Conservation (phyloP, 2,888 invertebrate genomes). For the Zeuzera pyrina region DNA sequence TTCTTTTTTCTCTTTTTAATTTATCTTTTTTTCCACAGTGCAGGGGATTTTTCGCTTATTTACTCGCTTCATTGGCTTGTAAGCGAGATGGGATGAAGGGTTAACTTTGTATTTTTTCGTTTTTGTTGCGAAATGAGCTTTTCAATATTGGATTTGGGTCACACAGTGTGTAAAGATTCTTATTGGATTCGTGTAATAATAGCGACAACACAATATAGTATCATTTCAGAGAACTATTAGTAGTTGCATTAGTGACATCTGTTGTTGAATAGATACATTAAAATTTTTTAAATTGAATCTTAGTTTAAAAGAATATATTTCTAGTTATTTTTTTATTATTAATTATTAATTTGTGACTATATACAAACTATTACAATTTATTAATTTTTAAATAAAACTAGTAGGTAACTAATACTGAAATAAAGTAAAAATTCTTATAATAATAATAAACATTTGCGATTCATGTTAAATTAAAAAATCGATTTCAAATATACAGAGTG, state of each 20-base stretch:
- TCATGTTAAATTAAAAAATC: no score
- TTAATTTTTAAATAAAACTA: no score
- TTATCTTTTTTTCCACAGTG: constrained; percentile 63
- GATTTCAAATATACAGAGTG: no score
- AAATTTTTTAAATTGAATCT: neutral
- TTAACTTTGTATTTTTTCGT: constrained; percentile 15
- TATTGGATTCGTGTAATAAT: constrained; percentile 22
- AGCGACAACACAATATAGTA: constrained; percentile 14
- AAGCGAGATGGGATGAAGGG: constrained; percentile 64
- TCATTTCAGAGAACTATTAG: constrained; percentile 23
- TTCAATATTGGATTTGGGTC: constrained; percentile 46
- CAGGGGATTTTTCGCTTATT: constrained; percentile 69
- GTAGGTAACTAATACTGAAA: no score
- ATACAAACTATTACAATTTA: no score
- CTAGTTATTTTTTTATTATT: neutral
- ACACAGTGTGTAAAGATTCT: constrained; percentile 19
- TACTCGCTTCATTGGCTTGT: constrained; percentile 70
- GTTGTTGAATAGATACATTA: constrained; percentile 13
- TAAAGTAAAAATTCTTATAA: no score
- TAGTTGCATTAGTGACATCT: constrained; percentile 27
- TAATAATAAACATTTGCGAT: no score
- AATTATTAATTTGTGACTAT: no score
- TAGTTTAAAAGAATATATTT: constrained; percentile 4
- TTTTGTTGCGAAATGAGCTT: constrained; percentile 12
- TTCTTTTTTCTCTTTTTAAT: constrained; percentile 43